Base-by-base conservation (phyloP, 2,797 vertebrate genomes). In the Darevskia mixta region DNA sequence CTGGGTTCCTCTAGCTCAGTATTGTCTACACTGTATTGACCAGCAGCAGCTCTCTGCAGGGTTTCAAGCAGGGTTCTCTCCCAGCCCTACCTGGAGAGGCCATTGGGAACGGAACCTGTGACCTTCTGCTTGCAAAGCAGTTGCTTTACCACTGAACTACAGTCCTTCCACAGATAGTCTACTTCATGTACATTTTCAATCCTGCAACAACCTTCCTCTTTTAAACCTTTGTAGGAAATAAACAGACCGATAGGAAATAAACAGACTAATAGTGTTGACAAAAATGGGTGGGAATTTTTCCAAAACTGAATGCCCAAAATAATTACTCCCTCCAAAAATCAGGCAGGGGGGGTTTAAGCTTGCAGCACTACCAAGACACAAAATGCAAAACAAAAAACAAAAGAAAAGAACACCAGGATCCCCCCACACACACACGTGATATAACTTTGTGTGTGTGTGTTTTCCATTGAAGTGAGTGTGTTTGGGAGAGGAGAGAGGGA, bases 351-450 rank as follows among this genome's bases (percentile, higher is more conserved):
- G 87, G 77, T 84, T 55, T 64, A 67, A 23, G 75, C 86, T 85
- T 79, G 72, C 79, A 79, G 85, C 17, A 20, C 41, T 13, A n/a
- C 64, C 86, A 82, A 90, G 83, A 80, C 86, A 90, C 88, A 72
- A 61, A 66, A 76, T 38, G 69, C 86, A 85, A 81, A 94, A 78
- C 87, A 95, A 94, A 95, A 93, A 4, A 55, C 86, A 85, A 81
- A 94, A 78, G 86, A 94, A 94, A 95, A 93, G 49, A 55, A 15
- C 49, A 55, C 49, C 92, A 93, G 94, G 93, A 94, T 94, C 13
- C 4, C 49, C 89, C 66, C 89, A 92, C 91, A 92, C 85, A 18
- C 38, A 41, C 58, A 20, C 5, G 38, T 86, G 66, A 91, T 93
- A 79, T 88, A 88, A 83, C n/a, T 71, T 90, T 58, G 69, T 93